Percentiles rank a stretch among this genome's conserved stretches.
These are phyloP conservation scores for Manis pentadactyla DNA, from an alignment of 2,797 vertebrate species.

Conservation along the genomic window DNA sequence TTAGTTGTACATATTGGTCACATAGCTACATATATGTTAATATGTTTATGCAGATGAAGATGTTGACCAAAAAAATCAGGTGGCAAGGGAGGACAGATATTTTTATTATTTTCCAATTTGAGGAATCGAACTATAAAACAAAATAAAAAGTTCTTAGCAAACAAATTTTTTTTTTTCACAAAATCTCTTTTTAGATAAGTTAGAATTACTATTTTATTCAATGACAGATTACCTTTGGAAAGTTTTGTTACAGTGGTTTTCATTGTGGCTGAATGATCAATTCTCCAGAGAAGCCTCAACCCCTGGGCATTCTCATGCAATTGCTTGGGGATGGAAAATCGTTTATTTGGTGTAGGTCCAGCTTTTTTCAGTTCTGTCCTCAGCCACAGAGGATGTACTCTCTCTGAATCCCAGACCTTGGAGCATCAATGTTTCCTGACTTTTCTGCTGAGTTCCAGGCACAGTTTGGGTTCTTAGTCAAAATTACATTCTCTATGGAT, in stretches of 20 bases:
- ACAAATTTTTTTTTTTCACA: neutral
- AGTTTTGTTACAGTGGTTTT: neutral
- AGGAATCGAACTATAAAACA: neutral
- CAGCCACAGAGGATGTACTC: neutral
- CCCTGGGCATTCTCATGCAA: neutral
- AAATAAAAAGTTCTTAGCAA: neutral
- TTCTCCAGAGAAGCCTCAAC: neutral
- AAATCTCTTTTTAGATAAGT: neutral
- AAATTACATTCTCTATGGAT: neutral
- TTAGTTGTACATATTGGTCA: neutral
- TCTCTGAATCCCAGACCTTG: neutral
- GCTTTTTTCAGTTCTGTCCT: neutral
- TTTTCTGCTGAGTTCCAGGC: neutral
- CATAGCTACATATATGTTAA: neutral
- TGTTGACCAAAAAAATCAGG: conserved; percentile 15
- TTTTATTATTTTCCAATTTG: conserved; percentile 42
- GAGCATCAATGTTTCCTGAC: neutral
- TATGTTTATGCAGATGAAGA: neutral
- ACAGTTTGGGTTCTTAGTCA: neutral
- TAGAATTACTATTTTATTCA: conserved; percentile 15
- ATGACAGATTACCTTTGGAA: neutral
- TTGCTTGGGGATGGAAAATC: neutral
- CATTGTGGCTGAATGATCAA: neutral
- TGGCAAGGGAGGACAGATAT: neutral
- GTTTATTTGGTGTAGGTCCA: neutral